phyloP scores from a whole-genome alignment of 1,140 invertebrate genomes.

The Dreissena rostriformis region DNA sequence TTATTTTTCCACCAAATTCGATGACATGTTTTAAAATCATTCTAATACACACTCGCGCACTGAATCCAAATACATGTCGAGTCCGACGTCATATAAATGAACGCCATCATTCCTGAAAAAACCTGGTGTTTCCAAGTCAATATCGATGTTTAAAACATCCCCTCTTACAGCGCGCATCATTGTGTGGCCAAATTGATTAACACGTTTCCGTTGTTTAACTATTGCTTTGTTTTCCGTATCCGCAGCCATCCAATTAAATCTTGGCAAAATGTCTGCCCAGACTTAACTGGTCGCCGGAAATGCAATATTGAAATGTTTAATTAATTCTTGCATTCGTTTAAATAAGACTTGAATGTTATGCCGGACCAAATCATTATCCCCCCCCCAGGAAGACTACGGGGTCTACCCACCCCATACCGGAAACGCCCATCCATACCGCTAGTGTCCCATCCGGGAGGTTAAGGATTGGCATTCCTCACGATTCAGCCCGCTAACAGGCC shows the following conservation, averaged over 20 bases:
- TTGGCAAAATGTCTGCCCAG: constrained; percentile 24
- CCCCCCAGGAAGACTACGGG: not conserved
- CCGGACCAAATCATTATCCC: not conserved
- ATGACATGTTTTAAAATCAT: no score
- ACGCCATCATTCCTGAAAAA: no score
- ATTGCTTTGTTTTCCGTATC: not conserved
- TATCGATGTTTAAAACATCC: not conserved
- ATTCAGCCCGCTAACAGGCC: not conserved
- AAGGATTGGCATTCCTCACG: not conserved
- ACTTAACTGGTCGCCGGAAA: not conserved
- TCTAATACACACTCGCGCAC: not conserved
- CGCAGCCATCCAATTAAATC: not conserved
- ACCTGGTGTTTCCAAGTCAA: no score
- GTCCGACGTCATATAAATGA: not conserved
- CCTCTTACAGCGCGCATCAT: not conserved
- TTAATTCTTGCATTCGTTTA: not conserved
- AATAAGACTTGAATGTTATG: not conserved
- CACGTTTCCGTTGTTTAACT: not conserved
- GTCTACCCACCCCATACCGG: not conserved
- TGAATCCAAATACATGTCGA: constrained; percentile 5
- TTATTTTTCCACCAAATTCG: no score
- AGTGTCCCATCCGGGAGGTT: not conserved
- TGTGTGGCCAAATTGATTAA: constrained; percentile 19
- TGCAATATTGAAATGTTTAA: constrained; percentile 1
- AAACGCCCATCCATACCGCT: not conserved